Evolutionary conservation across 2,113 vertebrate genomes (phyloP).

Genomic region (Struthio camelus): DNA sequence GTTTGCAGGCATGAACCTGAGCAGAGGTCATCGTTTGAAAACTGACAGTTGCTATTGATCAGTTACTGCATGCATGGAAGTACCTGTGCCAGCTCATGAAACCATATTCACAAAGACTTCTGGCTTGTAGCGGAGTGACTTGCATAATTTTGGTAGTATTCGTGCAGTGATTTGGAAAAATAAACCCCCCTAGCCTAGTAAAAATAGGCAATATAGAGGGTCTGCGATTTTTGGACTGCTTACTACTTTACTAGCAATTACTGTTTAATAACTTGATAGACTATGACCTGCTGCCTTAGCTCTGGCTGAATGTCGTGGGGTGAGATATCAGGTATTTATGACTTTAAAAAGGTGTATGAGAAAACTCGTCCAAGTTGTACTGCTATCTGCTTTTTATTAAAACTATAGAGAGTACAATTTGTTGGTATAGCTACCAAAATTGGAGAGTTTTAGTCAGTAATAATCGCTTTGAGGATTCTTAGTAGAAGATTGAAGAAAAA

Average conservation of each 20-base stretch:
- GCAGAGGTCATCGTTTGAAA: background rate
- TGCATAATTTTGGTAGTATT: background rate
- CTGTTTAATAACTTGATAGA: background rate
- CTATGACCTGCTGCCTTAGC: background rate
- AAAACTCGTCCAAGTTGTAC: background rate
- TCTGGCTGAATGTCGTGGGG: background rate
- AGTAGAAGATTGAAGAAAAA: background rate
- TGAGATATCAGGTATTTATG: background rate
- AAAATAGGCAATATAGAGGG: background rate
- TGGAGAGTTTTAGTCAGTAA: background rate
- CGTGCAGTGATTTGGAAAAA: background rate
- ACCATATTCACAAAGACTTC: background rate
- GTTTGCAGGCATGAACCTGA: background rate
- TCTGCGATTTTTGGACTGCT: background rate
- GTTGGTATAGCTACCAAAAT: background rate
- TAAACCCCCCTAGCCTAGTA: background rate
- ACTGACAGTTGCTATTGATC: background rate
- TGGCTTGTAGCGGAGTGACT: background rate
- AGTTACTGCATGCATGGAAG: rapidly evolving
- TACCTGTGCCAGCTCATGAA: rapidly evolving
- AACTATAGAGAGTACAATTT: background rate
- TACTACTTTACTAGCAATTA: background rate
- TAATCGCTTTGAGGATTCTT: background rate
- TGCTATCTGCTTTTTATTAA: background rate
- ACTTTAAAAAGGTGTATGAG: background rate